A percentile compares a stretch with the other conserved stretches of the same genome.
phyloP scores from a whole-genome alignment of 2,113 vertebrate species.

The Perca fluviatilis region DNA sequence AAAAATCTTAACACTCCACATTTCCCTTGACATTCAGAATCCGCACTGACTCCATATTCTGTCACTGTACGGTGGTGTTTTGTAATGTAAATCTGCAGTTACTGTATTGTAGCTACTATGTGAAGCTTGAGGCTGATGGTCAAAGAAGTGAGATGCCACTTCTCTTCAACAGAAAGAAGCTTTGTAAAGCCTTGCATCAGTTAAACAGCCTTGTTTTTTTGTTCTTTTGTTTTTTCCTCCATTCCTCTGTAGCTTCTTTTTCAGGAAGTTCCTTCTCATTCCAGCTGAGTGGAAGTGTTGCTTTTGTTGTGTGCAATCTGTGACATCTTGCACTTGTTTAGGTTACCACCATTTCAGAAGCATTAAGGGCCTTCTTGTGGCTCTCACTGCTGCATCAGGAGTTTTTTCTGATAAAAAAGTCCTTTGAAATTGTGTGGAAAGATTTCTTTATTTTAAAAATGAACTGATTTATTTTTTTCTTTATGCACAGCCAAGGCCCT shows the following conservation, averaged over 20 bases:
- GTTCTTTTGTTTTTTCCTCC: neutral
- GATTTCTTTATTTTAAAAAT: conserved; percentile 43
- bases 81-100: conserved; percentile 51
- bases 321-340: conserved; percentile 64
- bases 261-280: conserved; percentile 5
- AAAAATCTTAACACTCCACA: neutral
- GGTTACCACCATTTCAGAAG: conserved; percentile 31
- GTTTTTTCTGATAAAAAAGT: conserved; percentile 27
- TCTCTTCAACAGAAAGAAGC: conserved; percentile 15
- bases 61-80: conserved; percentile 35
- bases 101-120: conserved; percentile 34
- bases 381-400: conserved; percentile 18
- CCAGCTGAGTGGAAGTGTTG: conserved; percentile 9
- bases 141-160: neutral
- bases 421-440: conserved; percentile 67
- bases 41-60: conserved; percentile 31
- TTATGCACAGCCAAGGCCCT: conserved; percentile 68
- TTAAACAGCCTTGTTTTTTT: conserved; percentile 20
- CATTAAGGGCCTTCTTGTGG: neutral
- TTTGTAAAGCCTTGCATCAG: conserved; percentile 44
- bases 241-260: conserved; percentile 12
- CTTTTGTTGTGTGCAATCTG: conserved; percentile 49
- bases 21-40: conserved; percentile 28
- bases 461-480: conserved; percentile 52
- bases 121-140: neutral